Evolutionary conservation across 2,113 vertebrate species (phyloP).

Genomic region (Mustelus asterias): DNA sequence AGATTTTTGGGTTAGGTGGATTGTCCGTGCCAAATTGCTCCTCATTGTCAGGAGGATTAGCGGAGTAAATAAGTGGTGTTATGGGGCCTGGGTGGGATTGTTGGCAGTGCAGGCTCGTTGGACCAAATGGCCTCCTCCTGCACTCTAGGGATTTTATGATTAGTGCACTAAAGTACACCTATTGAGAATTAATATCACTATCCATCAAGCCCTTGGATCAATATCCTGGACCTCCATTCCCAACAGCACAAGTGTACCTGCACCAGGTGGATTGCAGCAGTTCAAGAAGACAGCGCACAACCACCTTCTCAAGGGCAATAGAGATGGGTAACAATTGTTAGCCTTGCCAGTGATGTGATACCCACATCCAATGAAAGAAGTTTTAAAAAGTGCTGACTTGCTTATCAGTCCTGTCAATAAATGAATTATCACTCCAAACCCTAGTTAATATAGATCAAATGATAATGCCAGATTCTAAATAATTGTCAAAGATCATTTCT

Average conservation of each 20-base stretch:
- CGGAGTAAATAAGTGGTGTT: no score
- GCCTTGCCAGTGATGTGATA: neutral
- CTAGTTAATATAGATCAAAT: neutral
- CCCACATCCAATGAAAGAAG: no score
- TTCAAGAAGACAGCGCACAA: neutral
- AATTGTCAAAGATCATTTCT: neutral
- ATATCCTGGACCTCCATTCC: neutral
- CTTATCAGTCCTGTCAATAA: neutral
- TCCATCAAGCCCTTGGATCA: neutral
- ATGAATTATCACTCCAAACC: neutral
- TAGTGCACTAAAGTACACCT: neutral
- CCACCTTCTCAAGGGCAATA: neutral
- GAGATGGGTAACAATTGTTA: neutral
- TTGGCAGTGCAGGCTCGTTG: neutral
- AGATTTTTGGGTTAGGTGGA: no score
- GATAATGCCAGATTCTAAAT: neutral
- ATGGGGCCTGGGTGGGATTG: no score
- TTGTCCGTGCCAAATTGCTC: no score
- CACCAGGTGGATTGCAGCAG: neutral
- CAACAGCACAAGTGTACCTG: neutral
- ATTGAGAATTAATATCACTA: neutral
- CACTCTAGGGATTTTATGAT: no score
- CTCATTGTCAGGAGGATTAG: no score
- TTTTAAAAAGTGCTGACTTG: neutral
- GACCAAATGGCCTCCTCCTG: neutral